Base-by-base conservation (phyloP, 1,140 invertebrate genomes). In the Drosophila simulans region DNA sequence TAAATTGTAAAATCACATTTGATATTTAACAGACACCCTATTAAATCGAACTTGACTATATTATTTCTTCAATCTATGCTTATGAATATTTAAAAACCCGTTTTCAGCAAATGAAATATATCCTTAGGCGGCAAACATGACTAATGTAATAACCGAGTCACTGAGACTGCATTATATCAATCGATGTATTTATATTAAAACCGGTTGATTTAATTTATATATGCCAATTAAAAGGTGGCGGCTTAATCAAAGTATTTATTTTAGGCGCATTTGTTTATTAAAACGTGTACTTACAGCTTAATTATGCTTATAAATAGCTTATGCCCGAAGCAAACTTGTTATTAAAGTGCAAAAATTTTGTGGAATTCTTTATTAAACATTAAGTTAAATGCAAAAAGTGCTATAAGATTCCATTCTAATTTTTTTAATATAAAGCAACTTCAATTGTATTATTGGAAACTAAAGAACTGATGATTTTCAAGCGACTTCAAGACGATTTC, bases 231-330 rank as follows among this genome's bases (percentile, higher is more conserved):
- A 8, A n/a, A 3, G 22, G 12, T 17, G 10, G 31, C 49, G 49
- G 25, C 58, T 56, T 11, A 22, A 60, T 60, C 8, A 40, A 17
- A 20, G 51, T 22, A 20, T 13, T 62, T 31, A 62, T 57, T 40
- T 57, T 31, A 40, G 27, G 17, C 11, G 8, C 17, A 4, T 4
- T 7, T 46, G 5, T 48, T 48, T 22, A 27, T 1, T 10, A 45
- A n/a, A 15, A 3, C 11, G 11, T 20, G 1, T 20, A 42, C 31
- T 31, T 45, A 20, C 20, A 45, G 8, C 42, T 45, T 20, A 10
- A 20, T 53, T 27, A 10, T 0, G 10, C 12, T 0, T 31, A 11
- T 46, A 25, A 25, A 25, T 46, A 46, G 17, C 12, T 17, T 17
- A 17, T n/a, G n/a, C n/a, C n/a, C n/a, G n/a, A n/a, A n/a, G n/a